Evolutionary conservation across 2,888 invertebrate genomes (phyloP).

Genomic region (Andrena marginata): DNA sequence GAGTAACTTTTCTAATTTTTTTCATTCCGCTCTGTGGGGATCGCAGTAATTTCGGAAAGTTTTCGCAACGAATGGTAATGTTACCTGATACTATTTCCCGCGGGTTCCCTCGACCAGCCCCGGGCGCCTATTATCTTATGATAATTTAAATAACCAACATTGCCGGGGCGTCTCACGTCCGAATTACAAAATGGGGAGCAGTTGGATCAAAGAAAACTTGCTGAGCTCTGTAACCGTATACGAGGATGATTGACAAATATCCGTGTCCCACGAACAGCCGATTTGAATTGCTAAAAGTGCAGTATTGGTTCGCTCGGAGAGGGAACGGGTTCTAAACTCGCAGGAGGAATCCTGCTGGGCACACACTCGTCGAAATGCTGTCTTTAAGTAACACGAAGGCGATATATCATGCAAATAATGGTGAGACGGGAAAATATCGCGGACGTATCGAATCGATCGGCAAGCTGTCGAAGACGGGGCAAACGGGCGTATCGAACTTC

Average conservation of each 20-base stretch:
- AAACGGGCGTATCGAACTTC: slow-evolving; percentile 8
- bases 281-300: not conserved
- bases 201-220: not conserved
- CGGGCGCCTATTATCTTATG: slow-evolving; percentile 19
- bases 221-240: too few relatives aligned
- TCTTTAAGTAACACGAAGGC: slow-evolving; percentile 13
- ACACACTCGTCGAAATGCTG: slow-evolving; percentile 8
- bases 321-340: not conserved
- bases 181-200: not conserved
- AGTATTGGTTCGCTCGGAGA: not conserved
- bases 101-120: not conserved
- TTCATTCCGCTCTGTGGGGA: slow-evolving; percentile 1
- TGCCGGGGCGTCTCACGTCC: not conserved
- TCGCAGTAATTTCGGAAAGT: slow-evolving; percentile 6
- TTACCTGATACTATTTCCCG: slow-evolving; percentile 6
- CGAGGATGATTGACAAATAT: too few relatives aligned
- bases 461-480: slow-evolving; percentile 15
- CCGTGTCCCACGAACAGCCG: not conserved
- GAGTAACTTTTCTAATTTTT: not conserved
- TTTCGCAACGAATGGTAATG: slow-evolving; percentile 8
- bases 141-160: slow-evolving; percentile 2
- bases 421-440: slow-evolving; percentile 39
- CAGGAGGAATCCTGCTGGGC: not conserved
- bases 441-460: slow-evolving; percentile 33
- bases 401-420: slow-evolving; percentile 46